Percentiles rank a stretch among this genome's conserved stretches.
Conservation (phyloP, 2,113 vertebrate genomes). For the Bufo bufo region DNA sequence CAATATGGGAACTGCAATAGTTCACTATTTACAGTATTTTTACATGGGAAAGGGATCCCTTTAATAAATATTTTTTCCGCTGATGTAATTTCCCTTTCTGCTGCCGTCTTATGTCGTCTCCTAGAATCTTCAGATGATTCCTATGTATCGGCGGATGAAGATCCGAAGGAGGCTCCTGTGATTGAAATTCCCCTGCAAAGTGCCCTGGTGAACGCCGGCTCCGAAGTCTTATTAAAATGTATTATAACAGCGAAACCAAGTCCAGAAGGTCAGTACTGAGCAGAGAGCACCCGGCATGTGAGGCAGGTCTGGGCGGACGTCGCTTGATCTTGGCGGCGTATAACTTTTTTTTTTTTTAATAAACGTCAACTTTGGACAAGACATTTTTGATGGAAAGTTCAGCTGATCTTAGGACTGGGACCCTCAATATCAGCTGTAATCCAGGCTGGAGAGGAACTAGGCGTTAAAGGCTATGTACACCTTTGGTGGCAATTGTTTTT, state of each 20-base stretch:
- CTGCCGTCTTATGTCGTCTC: not conserved
- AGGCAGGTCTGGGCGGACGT: too few species aligned
- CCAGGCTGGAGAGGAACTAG: too few species aligned
- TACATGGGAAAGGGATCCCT: not conserved
- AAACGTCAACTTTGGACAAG: too few species aligned
- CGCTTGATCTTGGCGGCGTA: too few species aligned
- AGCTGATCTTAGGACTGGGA: too few species aligned
- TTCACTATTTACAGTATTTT: not conserved
- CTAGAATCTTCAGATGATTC: conserved; percentile 96
- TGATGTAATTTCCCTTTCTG: not conserved
- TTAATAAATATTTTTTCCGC: not conserved
- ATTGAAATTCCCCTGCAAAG: conserved; percentile 92
- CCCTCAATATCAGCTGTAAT: too few species aligned
- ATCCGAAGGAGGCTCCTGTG: conserved; percentile 90
- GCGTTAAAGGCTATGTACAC: too few species aligned
- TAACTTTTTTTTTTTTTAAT: too few species aligned
- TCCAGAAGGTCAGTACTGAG: conserved; percentile 82
- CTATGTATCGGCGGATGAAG: conserved; percentile 94
- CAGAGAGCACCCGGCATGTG: too few species aligned
- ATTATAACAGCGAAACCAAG: conserved; percentile 87
- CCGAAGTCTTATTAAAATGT: conserved; percentile 87
- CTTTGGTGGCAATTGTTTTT: too few species aligned
- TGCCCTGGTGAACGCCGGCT: conserved; percentile 75
- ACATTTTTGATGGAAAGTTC: too few species aligned
- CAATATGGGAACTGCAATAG: not conserved